Conservation (phyloP, 2,888 invertebrate species). For the Empis livida region DNA sequence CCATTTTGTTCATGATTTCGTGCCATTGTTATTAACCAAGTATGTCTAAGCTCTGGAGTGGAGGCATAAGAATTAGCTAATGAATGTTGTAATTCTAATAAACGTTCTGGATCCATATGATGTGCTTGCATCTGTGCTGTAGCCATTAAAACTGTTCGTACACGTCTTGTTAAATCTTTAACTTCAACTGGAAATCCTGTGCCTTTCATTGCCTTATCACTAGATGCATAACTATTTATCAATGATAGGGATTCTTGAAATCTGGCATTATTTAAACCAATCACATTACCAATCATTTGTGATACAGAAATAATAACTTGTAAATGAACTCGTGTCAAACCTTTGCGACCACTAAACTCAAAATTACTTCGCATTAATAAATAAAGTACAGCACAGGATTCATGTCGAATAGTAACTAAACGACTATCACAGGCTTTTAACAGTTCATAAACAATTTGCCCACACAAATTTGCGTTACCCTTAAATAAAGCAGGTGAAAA, state of each 20-base stretch:
- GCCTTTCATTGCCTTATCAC: conserved; percentile 89
- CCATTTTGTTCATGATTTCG: conserved; percentile 68
- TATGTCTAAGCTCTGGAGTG: conserved; percentile 85
- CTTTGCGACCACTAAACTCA: conserved; percentile 72
- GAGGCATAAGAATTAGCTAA: conserved; percentile 88
- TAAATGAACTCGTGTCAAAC: conserved; percentile 76
- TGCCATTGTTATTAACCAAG: conserved; percentile 93
- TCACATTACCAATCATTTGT: conserved; percentile 79
- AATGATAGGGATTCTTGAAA: conserved; percentile 88
- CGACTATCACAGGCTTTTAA: conserved; percentile 78
- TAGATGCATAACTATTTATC: conserved; percentile 84
- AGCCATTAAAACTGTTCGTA: conserved; percentile 88
- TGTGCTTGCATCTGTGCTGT: conserved; percentile 85
- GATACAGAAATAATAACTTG: conserved; percentile 95
- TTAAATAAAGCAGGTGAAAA: conserved; percentile 72
- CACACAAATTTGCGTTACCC: conserved; percentile 71
- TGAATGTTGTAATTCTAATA: conserved; percentile 83
- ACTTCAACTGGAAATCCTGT: conserved; percentile 84
- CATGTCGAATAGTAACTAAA: conserved; percentile 70
- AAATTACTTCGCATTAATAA: conserved; percentile 89
- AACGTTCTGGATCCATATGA: conserved; percentile 80
- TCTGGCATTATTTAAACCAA: conserved; percentile 82
- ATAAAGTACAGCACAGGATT: conserved; percentile 84
- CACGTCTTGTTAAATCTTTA: conserved; percentile 83
- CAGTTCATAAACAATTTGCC: conserved; percentile 65